Base-by-base conservation (phyloP, 2,888 invertebrate genomes). In the Linnaemya vulpina region DNA sequence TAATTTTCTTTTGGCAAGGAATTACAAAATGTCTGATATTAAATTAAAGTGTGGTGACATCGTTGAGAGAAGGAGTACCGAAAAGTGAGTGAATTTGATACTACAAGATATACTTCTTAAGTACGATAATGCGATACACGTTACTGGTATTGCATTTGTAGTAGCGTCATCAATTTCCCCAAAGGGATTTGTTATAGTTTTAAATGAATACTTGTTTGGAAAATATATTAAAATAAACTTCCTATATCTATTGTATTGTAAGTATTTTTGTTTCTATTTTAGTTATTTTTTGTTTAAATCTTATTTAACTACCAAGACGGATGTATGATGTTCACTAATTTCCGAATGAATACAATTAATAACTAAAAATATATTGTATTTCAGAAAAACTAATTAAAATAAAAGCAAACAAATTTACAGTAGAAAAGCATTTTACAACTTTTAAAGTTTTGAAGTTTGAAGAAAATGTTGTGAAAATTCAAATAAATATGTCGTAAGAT, bases 301-400 rank as follows among this genome's bases (percentile, higher is more conserved):
- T 85, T 85, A 85, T 82, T 81, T 78, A 85, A 85, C 85, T 85
- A 85, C 55, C 46, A 74, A 85, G 85, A 85, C 85, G 85, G 85
- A 85, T 82, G 78, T 70, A 85, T 82, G 85, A 85, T 85, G 82
- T 85, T 85, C 85, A 85, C 78, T 82, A 82, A 78, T 82, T 82
- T 74, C 65, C 70, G 71, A 84, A 71, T 67, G 46, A 79, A 58
- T 65, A 20, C 35, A 55, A 30, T 25, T n/a, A 38, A 38, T 13
- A 35, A 30, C 30, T 30, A 30, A 25, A 49, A 49, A 49, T 30
- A 30, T 30, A 30, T 8, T 40, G 4, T 8, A 35, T 58, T 68
- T 25, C 11, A 40, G n/a, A 38, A 55, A 55, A 55, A 40, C 22
- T 17, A 30, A 15, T 46, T 11, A 4, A 15, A 46, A 3, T 3